phyloP scores from a whole-genome alignment of 2,888 invertebrate genomes.

The Serripes groenlandicus region DNA sequence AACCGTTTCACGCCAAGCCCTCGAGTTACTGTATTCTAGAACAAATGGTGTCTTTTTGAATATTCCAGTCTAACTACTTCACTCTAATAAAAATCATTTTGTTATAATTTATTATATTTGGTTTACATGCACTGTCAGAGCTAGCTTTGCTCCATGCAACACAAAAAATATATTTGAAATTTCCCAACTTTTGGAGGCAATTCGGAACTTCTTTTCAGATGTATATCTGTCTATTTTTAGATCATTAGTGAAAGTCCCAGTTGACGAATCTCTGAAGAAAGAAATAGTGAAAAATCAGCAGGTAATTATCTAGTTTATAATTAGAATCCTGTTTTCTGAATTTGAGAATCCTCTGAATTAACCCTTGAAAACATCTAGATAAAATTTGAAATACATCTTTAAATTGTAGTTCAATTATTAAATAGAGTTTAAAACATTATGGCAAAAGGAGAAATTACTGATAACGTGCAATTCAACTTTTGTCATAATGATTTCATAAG shows the following conservation, averaged over 20 bases:
- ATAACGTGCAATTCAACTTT: neutral
- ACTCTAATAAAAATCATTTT: no score
- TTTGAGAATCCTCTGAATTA: neutral
- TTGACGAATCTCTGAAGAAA: conserved; percentile 89
- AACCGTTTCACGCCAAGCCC: no score
- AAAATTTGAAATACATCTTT: neutral
- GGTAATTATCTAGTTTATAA: conserved; percentile 71
- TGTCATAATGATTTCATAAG: neutral
- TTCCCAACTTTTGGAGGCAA: no score
- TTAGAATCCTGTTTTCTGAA: neutral
- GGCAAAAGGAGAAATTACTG: conserved; percentile 4
- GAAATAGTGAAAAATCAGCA: conserved; percentile 95
- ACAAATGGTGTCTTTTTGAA: no score
- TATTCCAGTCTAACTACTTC: no score
- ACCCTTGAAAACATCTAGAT: neutral
- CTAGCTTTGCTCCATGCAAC: no score
- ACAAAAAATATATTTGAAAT: no score
- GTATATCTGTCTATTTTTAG: conserved; percentile 84
- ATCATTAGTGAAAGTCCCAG: conserved; percentile 92
- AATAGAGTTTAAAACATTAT: neutral
- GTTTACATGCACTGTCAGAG: no score
- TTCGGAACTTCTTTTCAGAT: no score
- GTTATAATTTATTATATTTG: no score
- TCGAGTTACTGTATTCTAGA: no score
- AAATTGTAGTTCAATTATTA: neutral